These are phyloP conservation scores for Agrenia bidenticulata DNA, from an alignment of 2,888 invertebrate genomes.

Conservation along the genomic window DNA sequence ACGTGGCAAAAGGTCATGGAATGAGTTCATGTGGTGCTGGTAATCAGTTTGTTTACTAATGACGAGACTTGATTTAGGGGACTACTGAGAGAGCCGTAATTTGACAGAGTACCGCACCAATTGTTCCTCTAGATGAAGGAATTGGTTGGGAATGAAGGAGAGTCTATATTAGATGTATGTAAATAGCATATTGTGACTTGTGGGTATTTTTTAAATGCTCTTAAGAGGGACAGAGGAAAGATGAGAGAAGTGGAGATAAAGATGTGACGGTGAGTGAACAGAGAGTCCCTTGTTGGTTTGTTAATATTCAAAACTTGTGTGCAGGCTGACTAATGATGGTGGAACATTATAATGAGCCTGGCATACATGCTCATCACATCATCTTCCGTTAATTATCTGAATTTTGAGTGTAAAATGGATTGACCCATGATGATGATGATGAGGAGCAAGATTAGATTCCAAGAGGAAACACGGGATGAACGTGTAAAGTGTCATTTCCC, in stretches of 20 bases:
- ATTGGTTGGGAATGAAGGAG: no score
- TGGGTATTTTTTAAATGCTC: no score
- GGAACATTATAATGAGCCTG: conserved; percentile 48
- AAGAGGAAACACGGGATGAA: conserved; percentile 8
- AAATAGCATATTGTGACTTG: not conserved
- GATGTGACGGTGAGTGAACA: conserved; percentile 1
- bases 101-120: no score
- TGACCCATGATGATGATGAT: conserved; percentile 17
- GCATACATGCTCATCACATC: conserved; percentile 6
- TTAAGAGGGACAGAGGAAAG: no score
- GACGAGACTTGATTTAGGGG: no score
- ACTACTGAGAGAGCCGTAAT: no score
- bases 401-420: conserved; percentile 21
- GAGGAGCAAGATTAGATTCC: not conserved
- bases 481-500: conserved; percentile 12
- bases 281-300: not conserved
- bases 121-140: no score
- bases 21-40: no score
- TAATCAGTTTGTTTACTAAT: no score
- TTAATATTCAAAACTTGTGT: conserved; percentile 8
- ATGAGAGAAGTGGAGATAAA: not conserved
- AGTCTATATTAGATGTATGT: no score
- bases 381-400: conserved; percentile 24
- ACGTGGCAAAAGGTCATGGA: no score
- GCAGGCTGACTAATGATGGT: conserved; percentile 29